A percentile compares a stretch with the other conserved stretches of the same genome.
phyloP scores from a whole-genome alignment of 2,797 vertebrate species.

The Amblyraja radiata region DNA sequence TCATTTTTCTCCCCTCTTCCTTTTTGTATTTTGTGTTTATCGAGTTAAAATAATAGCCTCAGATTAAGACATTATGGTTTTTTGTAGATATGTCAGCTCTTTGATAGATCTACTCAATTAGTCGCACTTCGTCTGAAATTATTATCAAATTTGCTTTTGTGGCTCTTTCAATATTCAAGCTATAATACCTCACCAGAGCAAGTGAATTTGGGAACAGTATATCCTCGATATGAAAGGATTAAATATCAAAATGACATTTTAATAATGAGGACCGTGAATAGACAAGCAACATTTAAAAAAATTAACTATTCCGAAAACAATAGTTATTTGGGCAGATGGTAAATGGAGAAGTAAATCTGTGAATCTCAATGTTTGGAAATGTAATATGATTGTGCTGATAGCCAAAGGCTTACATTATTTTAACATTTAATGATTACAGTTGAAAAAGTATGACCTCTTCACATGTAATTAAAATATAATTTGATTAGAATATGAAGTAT shows the following conservation, averaged over 20 bases:
- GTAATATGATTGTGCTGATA: not conserved
- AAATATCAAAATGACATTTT: not conserved
- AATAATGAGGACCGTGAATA: not conserved
- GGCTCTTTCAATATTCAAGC: not conserved
- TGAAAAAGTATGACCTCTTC: not conserved
- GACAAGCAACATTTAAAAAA: not conserved
- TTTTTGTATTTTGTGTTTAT: not conserved
- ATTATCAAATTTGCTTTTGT: not conserved
- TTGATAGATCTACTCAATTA: not conserved
- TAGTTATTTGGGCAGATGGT: not conserved
- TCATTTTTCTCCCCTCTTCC: not conserved
- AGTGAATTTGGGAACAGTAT: not conserved
- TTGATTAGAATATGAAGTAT: not conserved
- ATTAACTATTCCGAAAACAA: not conserved
- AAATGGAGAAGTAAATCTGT: not conserved
- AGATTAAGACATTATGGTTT: not conserved
- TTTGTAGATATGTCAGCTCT: not conserved
- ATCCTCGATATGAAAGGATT: not conserved
- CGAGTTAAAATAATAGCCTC: not conserved
- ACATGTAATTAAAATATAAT: not conserved
- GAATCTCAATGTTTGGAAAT: not conserved
- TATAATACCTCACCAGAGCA: not conserved
- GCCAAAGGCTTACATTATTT: not conserved
- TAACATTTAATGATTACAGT: not conserved
- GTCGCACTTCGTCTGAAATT: not conserved